Base-by-base conservation (phyloP, 2,113 vertebrate genomes). In the Ranitomeya variabilis region DNA sequence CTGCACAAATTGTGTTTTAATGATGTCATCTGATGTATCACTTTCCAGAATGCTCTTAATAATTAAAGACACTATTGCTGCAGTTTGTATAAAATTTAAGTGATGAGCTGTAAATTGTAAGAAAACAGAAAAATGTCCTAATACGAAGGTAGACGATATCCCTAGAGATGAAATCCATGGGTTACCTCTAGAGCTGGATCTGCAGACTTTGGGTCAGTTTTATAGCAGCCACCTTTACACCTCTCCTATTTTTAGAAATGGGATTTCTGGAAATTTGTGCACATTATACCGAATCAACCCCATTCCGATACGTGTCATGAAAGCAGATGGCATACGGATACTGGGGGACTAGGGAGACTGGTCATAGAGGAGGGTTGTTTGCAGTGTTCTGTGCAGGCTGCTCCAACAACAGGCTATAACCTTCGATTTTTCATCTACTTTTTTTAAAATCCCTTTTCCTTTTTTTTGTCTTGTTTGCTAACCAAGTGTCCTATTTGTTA, bases 1-100 rank as follows among this genome's bases (percentile, higher is more conserved):
- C 69, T 64, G 26, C 18, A 74, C 67, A 76, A 83, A 74, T 74
- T 66, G 80, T 74, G 80, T 83, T 88, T 73, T 88, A 82, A 74
- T 83, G 67, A 88, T 74, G 79, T 88, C 31, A 74, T 55, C 26
- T 82, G 66, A 71, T 87, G 71, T 51, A 86, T 86, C 59, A 16
- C 57, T 78, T 78, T 78, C 51, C 73, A 64, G 37, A n/a, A 51
- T 60, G n/a, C 60, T 26, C 73, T n/a, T 69, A 84, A 55, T 84
- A 69, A 84, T 84, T 84, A 84, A 52, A 83, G 19, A 54, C 69
- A 69, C 51, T 11, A 71, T 84, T n/a, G 64, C n/a, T 21, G 57
- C 31, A 3, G 31, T 54, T 83, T 84, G 82, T 69, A 69, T 23
- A 18, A 26, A 26, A 71, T 23, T 18, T 13, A 10, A 83, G 9